A percentile compares a stretch with the other conserved stretches of the same genome.
These are phyloP conservation scores for Okamejei kenojei DNA, from an alignment of 2,797 vertebrate genomes.

Conservation along the genomic window DNA sequence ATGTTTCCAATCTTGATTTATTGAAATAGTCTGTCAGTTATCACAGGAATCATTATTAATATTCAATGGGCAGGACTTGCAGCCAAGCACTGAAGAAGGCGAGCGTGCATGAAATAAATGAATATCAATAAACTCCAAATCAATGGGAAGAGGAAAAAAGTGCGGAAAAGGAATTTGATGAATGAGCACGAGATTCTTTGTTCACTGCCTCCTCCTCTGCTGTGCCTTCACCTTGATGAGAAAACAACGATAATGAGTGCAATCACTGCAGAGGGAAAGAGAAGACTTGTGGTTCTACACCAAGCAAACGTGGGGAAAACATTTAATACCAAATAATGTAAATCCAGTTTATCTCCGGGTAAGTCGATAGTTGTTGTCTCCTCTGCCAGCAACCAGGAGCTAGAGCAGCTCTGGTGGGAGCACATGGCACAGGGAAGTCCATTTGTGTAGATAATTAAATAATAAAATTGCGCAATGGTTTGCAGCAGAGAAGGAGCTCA, in stretches of 20 bases:
- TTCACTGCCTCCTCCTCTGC: not conserved
- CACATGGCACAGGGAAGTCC: too few species aligned
- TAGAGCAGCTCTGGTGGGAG: too few species aligned
- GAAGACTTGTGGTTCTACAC: not conserved
- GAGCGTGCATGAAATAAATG: conserved; percentile 4
- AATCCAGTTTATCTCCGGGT: not conserved
- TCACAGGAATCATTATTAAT: conserved; percentile 33
- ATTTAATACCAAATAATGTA: not conserved
- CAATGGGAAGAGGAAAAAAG: not conserved
- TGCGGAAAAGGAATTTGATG: conserved; percentile 16
- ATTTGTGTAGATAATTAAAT: too few species aligned
- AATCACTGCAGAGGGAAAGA: not conserved
- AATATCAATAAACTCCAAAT: conserved; percentile 35
- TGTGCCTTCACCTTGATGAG: not conserved
- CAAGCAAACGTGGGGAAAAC: not conserved
- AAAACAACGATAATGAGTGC: conserved; percentile 4
- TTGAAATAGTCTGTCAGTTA: conserved; percentile 4
- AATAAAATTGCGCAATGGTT: too few species aligned
- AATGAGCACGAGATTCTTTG: not conserved
- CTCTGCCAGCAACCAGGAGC: too few species aligned
- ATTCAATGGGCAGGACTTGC: conserved; percentile 14
- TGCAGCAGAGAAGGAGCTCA: too few species aligned
- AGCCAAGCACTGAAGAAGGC: conserved; percentile 6
- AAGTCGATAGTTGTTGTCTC: too few species aligned
- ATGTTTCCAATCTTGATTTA: conserved; percentile 22